Evolutionary conservation across 2,888 invertebrate species (phyloP).

Genomic region (Pseudococcus longispinus): DNA sequence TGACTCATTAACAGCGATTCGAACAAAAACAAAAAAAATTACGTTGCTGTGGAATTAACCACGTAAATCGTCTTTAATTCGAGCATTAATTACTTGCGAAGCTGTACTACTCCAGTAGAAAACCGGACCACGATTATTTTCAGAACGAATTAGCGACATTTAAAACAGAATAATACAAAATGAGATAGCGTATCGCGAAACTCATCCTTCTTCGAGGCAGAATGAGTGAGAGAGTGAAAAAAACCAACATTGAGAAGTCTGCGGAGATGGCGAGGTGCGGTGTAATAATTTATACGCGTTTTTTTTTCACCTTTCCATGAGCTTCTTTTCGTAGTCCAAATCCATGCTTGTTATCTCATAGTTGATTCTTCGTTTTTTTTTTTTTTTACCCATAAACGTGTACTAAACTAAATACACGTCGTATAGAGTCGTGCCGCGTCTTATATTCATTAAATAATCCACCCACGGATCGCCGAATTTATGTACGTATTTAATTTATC

Average conservation of each 20-base stretch:
- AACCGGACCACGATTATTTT: background rate
- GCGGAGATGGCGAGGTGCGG: background rate
- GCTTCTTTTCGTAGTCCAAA: no score
- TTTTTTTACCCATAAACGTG: background rate
- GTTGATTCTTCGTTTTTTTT: background rate
- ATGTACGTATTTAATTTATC: conserved; percentile 45
- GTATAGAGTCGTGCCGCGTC: background rate
- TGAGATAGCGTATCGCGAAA: background rate
- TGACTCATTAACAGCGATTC: background rate
- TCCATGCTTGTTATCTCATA: background rate
- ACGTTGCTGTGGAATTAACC: background rate
- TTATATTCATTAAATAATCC: conserved; percentile 34
- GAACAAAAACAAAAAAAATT: background rate
- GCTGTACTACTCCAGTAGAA: background rate
- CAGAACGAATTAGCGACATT: background rate
- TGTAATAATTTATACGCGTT: background rate
- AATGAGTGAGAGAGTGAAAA: no score
- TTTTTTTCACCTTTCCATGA: background rate
- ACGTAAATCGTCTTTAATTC: background rate
- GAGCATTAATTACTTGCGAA: background rate
- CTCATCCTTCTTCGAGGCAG: background rate
- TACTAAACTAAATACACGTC: background rate
- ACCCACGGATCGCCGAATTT: conserved; percentile 41
- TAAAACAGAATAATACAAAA: background rate
- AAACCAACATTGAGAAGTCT: background rate